phyloP scores from a whole-genome alignment of 1,140 invertebrate species.

The Drosophila miranda region DNA sequence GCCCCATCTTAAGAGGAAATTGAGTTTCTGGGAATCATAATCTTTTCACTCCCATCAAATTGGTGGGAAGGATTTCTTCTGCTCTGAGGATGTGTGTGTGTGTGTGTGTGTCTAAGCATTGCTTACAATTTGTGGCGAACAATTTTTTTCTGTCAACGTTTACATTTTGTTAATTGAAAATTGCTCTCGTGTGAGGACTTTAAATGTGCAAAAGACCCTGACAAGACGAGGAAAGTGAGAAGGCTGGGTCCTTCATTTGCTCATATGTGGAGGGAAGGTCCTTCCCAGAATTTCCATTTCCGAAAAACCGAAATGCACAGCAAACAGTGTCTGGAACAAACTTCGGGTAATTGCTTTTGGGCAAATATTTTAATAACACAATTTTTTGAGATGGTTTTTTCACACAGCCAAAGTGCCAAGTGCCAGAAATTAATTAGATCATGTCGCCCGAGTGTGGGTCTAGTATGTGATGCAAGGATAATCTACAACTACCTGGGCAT shows the following conservation, averaged over 20 bases:
- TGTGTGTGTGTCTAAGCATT: constrained; percentile 10
- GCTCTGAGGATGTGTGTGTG: not conserved
- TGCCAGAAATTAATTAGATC: constrained; percentile 64
- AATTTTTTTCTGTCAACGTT: constrained; percentile 54
- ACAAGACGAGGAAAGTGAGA: constrained; percentile 40
- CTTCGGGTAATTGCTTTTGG: constrained; percentile 57
- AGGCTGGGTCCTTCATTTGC: constrained; percentile 4
- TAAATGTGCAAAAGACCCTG: constrained; percentile 31
- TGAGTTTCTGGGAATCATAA: constrained; percentile 6
- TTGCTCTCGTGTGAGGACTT: constrained; percentile 24
- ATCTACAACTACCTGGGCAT: constrained; percentile 82
- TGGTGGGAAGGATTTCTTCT: not conserved
- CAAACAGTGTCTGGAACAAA: constrained; percentile 15
- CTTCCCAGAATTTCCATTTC: not conserved
- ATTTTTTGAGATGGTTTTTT: constrained; percentile 26
- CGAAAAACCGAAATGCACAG: constrained; percentile 8
- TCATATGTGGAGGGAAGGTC: not conserved
- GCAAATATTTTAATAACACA: constrained; percentile 60
- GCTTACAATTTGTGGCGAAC: constrained; percentile 10
- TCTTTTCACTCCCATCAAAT: too few species aligned
- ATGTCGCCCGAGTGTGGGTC: constrained; percentile 18
- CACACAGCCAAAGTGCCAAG: constrained; percentile 44
- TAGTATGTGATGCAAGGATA: constrained; percentile 16
- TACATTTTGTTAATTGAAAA: constrained; percentile 73
- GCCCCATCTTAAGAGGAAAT: constrained; percentile 9